phyloP scores from a whole-genome alignment of 2,797 vertebrate genomes.

The Chrysocyon brachyurus region DNA sequence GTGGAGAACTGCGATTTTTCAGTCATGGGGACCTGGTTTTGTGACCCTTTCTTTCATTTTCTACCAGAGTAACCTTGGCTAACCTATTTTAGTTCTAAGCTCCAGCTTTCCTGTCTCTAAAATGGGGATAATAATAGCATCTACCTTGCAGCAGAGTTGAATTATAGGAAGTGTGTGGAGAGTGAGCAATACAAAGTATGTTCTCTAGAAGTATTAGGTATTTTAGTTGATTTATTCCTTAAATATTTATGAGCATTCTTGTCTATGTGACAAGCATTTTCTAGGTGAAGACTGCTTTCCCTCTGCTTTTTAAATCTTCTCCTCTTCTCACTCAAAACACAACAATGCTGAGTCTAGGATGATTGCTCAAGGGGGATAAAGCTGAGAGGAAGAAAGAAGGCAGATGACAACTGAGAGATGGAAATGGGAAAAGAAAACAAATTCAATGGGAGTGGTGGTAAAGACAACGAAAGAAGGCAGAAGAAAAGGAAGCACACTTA shows the following conservation, averaged over 20 bases:
- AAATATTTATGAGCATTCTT: conserved; percentile 33
- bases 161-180: conserved; percentile 7
- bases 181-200: neutral
- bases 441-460: neutral
- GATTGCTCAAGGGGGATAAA: neutral
- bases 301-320: neutral
- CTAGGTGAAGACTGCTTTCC: neutral
- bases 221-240: neutral
- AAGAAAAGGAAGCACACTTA: neutral
- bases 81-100: neutral
- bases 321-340: neutral
- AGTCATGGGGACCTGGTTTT: neutral
- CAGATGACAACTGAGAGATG: neutral
- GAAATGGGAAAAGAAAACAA: neutral
- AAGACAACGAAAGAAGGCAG: neutral
- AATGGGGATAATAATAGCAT: neutral
- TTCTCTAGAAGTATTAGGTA: neutral
- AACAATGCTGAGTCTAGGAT: neutral
- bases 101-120: conserved; percentile 20
- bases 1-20: neutral
- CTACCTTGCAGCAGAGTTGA: neutral
- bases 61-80: neutral
- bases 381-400: neutral
- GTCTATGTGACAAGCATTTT: conserved; percentile 9
- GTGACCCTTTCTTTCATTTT: neutral